Evolutionary conservation across 2,113 vertebrate species (phyloP).

Genomic region (Alouatta palliata): DNA sequence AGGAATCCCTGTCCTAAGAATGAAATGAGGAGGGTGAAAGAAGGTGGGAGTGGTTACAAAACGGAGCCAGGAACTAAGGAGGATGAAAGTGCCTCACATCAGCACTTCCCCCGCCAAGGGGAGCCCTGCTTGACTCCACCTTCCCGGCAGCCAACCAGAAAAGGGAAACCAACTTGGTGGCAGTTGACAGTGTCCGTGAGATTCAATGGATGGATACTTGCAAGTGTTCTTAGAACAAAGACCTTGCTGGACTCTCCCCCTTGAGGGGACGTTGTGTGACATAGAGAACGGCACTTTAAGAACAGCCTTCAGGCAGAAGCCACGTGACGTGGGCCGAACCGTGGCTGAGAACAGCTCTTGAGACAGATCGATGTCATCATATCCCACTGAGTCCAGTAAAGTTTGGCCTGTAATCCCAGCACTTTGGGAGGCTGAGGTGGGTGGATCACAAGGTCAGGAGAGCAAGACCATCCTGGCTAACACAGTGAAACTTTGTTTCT

Average conservation of each 20-base stretch:
- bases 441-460: no score
- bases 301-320: background rate
- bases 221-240: background rate
- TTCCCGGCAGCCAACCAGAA: background rate
- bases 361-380: background rate
- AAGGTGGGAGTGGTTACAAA: background rate
- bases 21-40: background rate
- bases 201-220: background rate
- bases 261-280: background rate
- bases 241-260: background rate
- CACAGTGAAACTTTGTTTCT: no score
- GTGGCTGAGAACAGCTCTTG: background rate
- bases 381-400: background rate
- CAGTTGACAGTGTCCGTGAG: background rate
- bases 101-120: background rate
- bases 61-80: background rate
- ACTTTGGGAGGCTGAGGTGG: no score
- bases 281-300: background rate
- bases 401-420: background rate
- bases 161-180: background rate
- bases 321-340: accelerated
- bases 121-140: accelerated
- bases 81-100: background rate
- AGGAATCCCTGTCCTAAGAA: background rate
- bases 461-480: no score